Evolutionary conservation across 2,888 invertebrate genomes (phyloP), one percentile per base, ranked within the genome.

Genomic region (Adelognathus sp.): DNA sequence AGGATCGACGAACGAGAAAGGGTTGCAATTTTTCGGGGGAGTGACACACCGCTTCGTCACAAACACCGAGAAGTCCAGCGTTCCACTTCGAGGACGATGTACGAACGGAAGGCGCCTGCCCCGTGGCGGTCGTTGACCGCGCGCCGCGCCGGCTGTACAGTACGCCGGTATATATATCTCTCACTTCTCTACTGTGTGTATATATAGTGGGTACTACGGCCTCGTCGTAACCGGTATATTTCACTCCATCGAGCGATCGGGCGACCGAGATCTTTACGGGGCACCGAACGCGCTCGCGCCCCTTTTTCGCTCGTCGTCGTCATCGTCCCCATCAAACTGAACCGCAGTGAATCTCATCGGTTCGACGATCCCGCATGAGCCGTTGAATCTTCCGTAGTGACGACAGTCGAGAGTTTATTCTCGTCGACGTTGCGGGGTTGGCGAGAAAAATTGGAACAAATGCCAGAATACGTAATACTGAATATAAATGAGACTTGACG

Each of bases 11-110:
- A 56, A 36, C 16, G 46, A 41, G 63, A 46, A 54, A 72, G 74
- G 70, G 66, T 73, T 61, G 74, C 70, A 64, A 71, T 79, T 79
- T 74, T 78, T 61, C 41, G 54, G 54, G 36, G 60, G 69, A 73
- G 61, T 61, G n/a, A n/a, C n/a, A n/a, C 52, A 41, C 60, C 33
- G 58, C 33, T 63, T 63, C 21, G 54, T 56, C 46, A 50, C 56
- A 27, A 56, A 6, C 21, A 58, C 11, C 41, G 39, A 33, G 66
- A n/a, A 39, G 36, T 50, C 73, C 36, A 63, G 63, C 69, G 79
- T 79, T 79, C 79, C 79, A 79, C 79, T 76, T 79, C 67, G 75
- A 69, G 64, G 63, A 79, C 66, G 60, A 64, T 16, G 31, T 66
- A 66, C 64, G 56, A 63, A 72, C n/a, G 58, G 63, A 76, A 61